A percentile compares a stretch with the other conserved stretches of the same genome.
These are phyloP conservation scores for Drosophila falleni DNA, from an alignment of 2,888 invertebrate genomes.

Conservation along the genomic window DNA sequence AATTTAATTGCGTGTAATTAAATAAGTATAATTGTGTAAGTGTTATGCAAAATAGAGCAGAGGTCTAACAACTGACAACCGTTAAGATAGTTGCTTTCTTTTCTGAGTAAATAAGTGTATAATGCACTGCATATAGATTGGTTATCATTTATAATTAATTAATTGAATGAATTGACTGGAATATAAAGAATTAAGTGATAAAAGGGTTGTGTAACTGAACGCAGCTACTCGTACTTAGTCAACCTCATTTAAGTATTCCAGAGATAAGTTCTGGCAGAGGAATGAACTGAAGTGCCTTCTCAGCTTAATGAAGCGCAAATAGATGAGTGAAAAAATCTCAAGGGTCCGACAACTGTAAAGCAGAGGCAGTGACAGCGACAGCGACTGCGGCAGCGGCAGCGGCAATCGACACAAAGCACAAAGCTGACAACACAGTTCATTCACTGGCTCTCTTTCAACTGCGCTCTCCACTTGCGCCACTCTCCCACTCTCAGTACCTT, in stretches of 20 bases:
- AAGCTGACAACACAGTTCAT: constrained; percentile 50
- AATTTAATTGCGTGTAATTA: not conserved
- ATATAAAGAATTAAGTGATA: not conserved
- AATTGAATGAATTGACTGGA: no score
- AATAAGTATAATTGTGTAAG: not conserved
- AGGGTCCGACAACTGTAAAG: constrained; percentile 36
- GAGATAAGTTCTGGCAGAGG: not conserved
- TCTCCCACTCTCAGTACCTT: not conserved
- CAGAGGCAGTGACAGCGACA: constrained; percentile 5
- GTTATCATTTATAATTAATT: no score
- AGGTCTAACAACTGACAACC: not conserved
- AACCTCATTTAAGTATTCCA: constrained; percentile 7
- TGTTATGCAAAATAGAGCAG: not conserved
- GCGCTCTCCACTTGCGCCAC: not conserved
- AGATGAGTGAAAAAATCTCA: constrained; percentile 26
- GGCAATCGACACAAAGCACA: constrained; percentile 33
- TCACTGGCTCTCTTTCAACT: constrained; percentile 24
- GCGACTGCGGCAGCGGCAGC: not conserved
- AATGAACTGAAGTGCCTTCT: constrained; percentile 33
- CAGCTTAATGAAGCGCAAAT: constrained; percentile 39
- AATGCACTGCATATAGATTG: no score
- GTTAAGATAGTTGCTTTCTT: not conserved
- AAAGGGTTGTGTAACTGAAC: not conserved
- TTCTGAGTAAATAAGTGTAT: no score
- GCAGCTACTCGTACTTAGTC: not conserved